Base-by-base conservation (phyloP, 1,140 invertebrate species). In the Drosophila neocordata region DNA sequence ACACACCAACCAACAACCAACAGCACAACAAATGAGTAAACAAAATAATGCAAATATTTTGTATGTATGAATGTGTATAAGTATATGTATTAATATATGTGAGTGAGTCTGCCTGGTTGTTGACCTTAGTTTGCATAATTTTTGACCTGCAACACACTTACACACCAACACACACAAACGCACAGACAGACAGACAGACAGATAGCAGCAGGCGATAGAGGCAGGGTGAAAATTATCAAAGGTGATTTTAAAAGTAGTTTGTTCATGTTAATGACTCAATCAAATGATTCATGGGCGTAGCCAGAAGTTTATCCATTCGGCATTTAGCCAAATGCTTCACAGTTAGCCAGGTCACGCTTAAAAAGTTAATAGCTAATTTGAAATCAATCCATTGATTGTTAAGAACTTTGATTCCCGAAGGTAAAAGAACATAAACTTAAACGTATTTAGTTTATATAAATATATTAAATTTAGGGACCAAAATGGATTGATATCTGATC, bases 111-210 rank as follows among this genome's bases (percentile, higher is more conserved):
- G 61, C 57, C 38, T 69, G 60, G 64, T 41, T 66, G 65, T 78
- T 85, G 82, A 85, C 82, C 82, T 88, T 83, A 88, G 82, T 87
- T 87, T 88, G 82, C 83, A 88, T 87, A 88, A 88, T 82, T 87
- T 82, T 87, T 87, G 82, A 87, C 82, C 81, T 48, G 41, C 41
- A 1, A 24, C 22, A n/a, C n/a, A n/a, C 15, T 8, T 13, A 44
- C 41, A 44, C 41, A 44, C 41, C 24, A 24, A 44, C 41, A 48
- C 41, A 44, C 41, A 44, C 15, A 44, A 15, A 44, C 38, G 13
- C 13, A 41, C 38, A 11, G 74, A n/a, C 81, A 85, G 70, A 58
- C 64, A 34, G 41, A 41, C 38, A 11, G 74, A n/a, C 81, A 85
- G 70, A 58, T 66, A 34, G 41, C n/a, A 53, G 71, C 11, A 27